Conservation (phyloP, 2,888 invertebrate genomes). For the Agonum fuliginosum region DNA sequence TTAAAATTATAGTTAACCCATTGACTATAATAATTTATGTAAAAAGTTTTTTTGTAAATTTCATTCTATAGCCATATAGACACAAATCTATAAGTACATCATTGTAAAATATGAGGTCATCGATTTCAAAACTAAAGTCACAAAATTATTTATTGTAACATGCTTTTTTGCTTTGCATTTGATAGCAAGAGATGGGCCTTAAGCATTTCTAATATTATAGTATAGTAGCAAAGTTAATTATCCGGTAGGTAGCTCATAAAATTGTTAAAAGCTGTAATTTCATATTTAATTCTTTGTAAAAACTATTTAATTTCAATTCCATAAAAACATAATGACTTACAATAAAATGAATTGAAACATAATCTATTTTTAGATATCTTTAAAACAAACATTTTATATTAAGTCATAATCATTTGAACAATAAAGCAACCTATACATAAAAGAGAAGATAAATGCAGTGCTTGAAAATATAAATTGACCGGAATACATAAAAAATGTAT, state of each 20-base stretch:
- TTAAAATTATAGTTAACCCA: no score
- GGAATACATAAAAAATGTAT: not conserved
- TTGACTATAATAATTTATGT: no score
- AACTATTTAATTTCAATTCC: not conserved
- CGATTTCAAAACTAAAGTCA: no score
- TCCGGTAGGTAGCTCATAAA: not conserved
- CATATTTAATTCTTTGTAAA: not conserved
- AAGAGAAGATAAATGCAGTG: not conserved
- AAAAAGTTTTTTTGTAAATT: no score
- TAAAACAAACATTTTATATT: not conserved
- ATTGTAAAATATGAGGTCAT: no score
- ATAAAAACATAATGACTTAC: not conserved
- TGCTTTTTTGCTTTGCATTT: no score
- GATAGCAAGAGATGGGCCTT: no score
- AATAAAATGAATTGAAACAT: not conserved
- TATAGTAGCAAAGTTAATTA: not conserved
- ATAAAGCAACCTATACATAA: not conserved
- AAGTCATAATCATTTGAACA: not conserved
- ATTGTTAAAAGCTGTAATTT: not conserved
- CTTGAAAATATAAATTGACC: not conserved
- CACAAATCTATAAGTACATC: no score
- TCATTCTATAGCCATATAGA: no score
- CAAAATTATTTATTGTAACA: no score
- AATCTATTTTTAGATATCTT: not conserved
- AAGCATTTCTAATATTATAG: no score